Conservation (phyloP, 2,113 vertebrate species). For the Pseudorhombus dupliciocellatus region DNA sequence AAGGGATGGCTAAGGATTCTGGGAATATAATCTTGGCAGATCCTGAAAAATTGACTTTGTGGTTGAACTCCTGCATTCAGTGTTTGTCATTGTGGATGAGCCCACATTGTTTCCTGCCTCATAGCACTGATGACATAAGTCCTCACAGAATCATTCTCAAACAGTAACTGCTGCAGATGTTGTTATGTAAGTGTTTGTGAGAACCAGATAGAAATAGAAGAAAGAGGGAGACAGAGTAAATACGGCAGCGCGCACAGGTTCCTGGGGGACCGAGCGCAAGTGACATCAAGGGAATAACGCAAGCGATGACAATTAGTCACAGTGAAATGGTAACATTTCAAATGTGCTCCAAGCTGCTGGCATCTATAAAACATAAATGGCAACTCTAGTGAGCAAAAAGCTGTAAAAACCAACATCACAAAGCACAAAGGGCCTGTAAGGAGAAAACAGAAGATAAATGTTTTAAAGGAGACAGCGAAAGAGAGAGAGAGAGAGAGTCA, state of each 20-base stretch:
- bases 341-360: slow-evolving; percentile 64
- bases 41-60: slow-evolving; percentile 41
- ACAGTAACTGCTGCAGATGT: slow-evolving; percentile 8
- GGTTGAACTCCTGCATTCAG: slow-evolving; percentile 47
- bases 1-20: slow-evolving; percentile 63
- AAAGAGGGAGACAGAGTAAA: slow-evolving; percentile 40
- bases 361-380: slow-evolving; percentile 82
- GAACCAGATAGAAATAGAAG: slow-evolving; percentile 34
- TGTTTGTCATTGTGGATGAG: slow-evolving; percentile 28
- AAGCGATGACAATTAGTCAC: slow-evolving; percentile 76
- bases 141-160: background rate
- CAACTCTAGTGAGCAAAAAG: slow-evolving; percentile 76
- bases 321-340: slow-evolving; percentile 67
- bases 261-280: slow-evolving; percentile 56
- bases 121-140: slow-evolving; percentile 8
- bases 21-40: slow-evolving; percentile 65
- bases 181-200: slow-evolving; percentile 33
- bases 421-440: slow-evolving; percentile 80
- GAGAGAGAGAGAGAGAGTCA: slow-evolving; percentile 42
- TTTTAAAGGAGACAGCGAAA: slow-evolving; percentile 84
- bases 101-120: slow-evolving; percentile 2
- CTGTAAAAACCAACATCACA: slow-evolving; percentile 81
- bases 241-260: slow-evolving; percentile 45
- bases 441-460: slow-evolving; percentile 88
- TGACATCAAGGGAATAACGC: slow-evolving; percentile 68